Base-by-base conservation (phyloP, 2,797 vertebrate genomes). In the Cyprinella venusta region DNA sequence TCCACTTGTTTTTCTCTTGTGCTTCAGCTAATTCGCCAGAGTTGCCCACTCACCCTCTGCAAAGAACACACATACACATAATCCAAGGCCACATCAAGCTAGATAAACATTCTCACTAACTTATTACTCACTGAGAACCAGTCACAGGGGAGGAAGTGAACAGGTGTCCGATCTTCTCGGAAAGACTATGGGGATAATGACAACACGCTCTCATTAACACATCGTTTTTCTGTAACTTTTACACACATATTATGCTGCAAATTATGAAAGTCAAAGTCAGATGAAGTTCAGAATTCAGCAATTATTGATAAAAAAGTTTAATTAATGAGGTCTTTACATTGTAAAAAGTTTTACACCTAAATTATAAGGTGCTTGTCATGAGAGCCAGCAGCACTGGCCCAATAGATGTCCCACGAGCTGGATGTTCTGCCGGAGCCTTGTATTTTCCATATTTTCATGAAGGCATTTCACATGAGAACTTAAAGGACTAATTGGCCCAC, bases 401-500 rank as follows among this genome's bases (percentile, higher is more conserved):
- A 88, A 89, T 89, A 90, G 87, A 91, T 91, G 92, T 89, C 91
- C 89, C 89, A 91, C 91, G 92, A 93, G 89, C 86, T 84, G 65
- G 86, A 89, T 93, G 87, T 79, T 89, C 89, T 89, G 90, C 89
- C 88, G 54, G 93, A 92, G 91, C 90, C 78, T 88, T 91, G 90
- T 88, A 88, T 92, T 93, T 91, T 92, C 59, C 80, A 74, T 76
- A 75, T 83, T 81, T 82, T 76, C 70, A 85, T 85, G 80, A 82
- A 79, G 85, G 72, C 77, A 61, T 79, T 94, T 95, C 93, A 93
- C 92, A 94, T 93, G 91, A 92, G 90, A 92, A 92, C 92, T 93
- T 91, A 89, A 90, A 92, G 92, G 92, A 93, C 93, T 94, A 95
- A 95, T 95, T 95, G 93, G 94, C 89, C 93, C 92, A 78, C 65